phyloP scores from a whole-genome alignment of 2,797 vertebrate species.

The Poeciliopsis paucimaculata region DNA sequence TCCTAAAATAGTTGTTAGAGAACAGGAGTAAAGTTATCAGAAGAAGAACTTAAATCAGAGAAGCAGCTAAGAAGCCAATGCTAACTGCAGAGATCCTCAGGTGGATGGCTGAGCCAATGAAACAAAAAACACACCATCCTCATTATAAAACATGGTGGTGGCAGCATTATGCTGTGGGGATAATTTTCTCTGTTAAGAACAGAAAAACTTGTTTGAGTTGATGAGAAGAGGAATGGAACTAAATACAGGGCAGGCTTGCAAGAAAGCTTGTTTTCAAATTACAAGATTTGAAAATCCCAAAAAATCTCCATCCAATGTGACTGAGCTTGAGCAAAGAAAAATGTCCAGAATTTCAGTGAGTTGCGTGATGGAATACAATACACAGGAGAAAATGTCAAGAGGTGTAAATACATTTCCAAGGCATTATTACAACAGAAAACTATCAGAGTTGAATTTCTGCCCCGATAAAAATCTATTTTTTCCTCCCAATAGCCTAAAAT shows the following conservation, averaged over 20 bases:
- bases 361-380: neutral
- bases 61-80: neutral
- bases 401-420: neutral
- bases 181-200: too few species aligned
- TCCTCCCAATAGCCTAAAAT: conserved; percentile 9
- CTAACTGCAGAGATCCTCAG: neutral
- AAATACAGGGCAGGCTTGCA: neutral
- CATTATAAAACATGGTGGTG: neutral
- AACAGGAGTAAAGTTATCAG: neutral
- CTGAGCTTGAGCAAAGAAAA: neutral
- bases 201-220: neutral
- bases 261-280: too few species aligned
- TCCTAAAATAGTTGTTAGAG: neutral
- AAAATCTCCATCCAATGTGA: neutral
- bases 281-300: neutral
- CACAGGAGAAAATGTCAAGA: neutral
- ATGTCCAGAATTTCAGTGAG: neutral
- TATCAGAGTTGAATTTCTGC: neutral
- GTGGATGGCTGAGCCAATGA: neutral
- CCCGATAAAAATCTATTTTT: neutral
- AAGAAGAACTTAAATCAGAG: neutral
- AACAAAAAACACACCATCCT: neutral
- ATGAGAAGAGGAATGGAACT: neutral
- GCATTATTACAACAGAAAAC: conserved; percentile 4
- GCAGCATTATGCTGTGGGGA: neutral